phyloP scores from a whole-genome alignment of 1,140 invertebrate species.

The Campoletis sonorensis region DNA sequence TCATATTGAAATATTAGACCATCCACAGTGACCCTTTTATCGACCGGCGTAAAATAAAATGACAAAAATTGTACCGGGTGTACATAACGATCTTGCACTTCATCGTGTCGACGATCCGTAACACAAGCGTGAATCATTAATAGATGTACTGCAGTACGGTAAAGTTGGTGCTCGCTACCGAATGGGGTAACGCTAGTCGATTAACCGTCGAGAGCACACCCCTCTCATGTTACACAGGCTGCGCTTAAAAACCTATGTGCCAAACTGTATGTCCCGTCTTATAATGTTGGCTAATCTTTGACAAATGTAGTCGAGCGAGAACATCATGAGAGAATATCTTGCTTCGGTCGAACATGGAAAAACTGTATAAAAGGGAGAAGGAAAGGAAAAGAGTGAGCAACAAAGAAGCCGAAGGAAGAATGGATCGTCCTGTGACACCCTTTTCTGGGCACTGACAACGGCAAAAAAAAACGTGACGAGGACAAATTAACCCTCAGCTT shows the following conservation, averaged over 20 bases:
- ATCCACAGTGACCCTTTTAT: background rate
- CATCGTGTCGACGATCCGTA: constrained; percentile 46
- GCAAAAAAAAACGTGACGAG: constrained; percentile 60
- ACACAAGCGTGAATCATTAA: constrained; percentile 56
- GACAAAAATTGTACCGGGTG: constrained; percentile 59
- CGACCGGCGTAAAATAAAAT: constrained; percentile 15
- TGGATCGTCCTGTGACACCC: constrained; percentile 49
- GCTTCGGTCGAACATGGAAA: constrained; percentile 18
- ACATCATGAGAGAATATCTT: constrained; percentile 27
- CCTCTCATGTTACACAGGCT: background rate
- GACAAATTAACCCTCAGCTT: constrained; percentile 63
- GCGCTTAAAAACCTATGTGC: constrained; percentile 3
- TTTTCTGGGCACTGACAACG: constrained; percentile 48
- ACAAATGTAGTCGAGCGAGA: constrained; percentile 27
- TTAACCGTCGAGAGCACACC: constrained; percentile 25
- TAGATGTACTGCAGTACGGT: constrained; percentile 44
- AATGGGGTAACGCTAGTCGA: constrained; percentile 5
- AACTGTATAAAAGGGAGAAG: constrained; percentile 29
- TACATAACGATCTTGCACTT: constrained; percentile 58
- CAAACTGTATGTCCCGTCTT: background rate
- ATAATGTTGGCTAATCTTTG: background rate
- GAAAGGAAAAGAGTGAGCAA: constrained; percentile 29
- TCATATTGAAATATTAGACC: background rate
- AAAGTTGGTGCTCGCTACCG: constrained; percentile 46
- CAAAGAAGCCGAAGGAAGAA: constrained; percentile 39